phyloP scores from a whole-genome alignment of 1,140 invertebrate genomes.

The Diplogasteroides magnus region DNA sequence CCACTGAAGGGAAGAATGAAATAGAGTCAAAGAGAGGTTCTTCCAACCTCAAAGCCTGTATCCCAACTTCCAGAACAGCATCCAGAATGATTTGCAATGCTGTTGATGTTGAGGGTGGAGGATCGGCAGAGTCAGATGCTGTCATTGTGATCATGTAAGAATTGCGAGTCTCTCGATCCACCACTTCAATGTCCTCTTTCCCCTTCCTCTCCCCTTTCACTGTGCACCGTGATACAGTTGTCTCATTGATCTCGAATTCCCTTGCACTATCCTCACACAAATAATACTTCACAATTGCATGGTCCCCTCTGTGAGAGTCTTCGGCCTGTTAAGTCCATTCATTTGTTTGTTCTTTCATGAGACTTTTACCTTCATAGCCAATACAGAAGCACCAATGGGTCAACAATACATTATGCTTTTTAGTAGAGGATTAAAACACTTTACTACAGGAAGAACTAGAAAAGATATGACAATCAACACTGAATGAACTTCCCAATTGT shows the following conservation, averaged over 20 bases:
- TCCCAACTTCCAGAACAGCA: constrained; percentile 63
- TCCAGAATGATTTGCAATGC: constrained; percentile 73
- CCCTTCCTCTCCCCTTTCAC: neutral
- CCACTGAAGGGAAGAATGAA: constrained; percentile 35
- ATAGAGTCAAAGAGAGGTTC: constrained; percentile 7
- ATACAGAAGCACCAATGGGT: constrained; percentile 43
- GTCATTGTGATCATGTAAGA: constrained; percentile 75
- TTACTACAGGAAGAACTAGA: constrained; percentile 85
- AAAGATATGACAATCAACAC: constrained; percentile 90
- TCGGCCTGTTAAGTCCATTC: constrained; percentile 36
- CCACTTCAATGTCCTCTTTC: constrained; percentile 66
- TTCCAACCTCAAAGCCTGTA: constrained; percentile 43
- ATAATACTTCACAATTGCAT: constrained; percentile 40
- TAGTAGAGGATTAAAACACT: constrained; percentile 71
- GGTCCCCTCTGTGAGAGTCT: constrained; percentile 46
- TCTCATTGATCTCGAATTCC: constrained; percentile 22
- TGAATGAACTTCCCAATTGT: too few relatives aligned
- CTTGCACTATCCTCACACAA: constrained; percentile 35
- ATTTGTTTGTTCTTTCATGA: too few relatives aligned
- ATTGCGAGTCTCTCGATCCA: constrained; percentile 77
- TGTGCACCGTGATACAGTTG: constrained; percentile 10
- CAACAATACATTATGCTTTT: constrained; percentile 46
- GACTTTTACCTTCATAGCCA: constrained; percentile 28
- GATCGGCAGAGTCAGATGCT: constrained; percentile 80
- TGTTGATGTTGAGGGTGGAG: constrained; percentile 73